Evolutionary conservation across 2,113 vertebrate genomes (phyloP).

Genomic region (Empidonax traillii): DNA sequence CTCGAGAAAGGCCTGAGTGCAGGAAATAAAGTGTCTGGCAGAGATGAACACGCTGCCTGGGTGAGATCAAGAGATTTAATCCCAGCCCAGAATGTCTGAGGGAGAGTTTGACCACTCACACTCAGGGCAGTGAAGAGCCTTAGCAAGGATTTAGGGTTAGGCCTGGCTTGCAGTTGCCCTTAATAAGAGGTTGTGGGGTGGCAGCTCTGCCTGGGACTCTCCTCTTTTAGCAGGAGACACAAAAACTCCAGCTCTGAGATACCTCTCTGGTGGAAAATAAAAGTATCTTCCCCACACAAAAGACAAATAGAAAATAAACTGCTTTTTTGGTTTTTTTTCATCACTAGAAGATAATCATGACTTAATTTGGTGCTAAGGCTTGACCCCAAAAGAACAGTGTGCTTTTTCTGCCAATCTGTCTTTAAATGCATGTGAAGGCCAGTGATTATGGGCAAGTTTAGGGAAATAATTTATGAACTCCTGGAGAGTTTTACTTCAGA

Average conservation of each 20-base stretch:
- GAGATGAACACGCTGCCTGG: background rate
- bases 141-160: background rate
- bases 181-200: background rate
- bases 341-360: background rate
- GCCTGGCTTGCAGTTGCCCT: background rate
- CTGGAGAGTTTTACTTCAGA: background rate
- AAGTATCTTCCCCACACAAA: background rate
- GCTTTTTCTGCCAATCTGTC: background rate
- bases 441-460: background rate
- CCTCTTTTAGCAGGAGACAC: background rate
- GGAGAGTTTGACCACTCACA: background rate
- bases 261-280: background rate
- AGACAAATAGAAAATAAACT: background rate
- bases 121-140: background rate
- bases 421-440: background rate
- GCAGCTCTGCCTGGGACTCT: background rate
- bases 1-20: conserved; percentile 4
- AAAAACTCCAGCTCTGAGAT: background rate
- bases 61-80: background rate
- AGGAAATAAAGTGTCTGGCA: background rate
- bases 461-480: background rate
- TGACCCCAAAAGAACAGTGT: background rate
- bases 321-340: background rate
- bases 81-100: background rate
- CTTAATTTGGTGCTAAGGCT: background rate